phyloP scores from a whole-genome alignment of 2,888 invertebrate species.

The Hylaea fasciaria region DNA sequence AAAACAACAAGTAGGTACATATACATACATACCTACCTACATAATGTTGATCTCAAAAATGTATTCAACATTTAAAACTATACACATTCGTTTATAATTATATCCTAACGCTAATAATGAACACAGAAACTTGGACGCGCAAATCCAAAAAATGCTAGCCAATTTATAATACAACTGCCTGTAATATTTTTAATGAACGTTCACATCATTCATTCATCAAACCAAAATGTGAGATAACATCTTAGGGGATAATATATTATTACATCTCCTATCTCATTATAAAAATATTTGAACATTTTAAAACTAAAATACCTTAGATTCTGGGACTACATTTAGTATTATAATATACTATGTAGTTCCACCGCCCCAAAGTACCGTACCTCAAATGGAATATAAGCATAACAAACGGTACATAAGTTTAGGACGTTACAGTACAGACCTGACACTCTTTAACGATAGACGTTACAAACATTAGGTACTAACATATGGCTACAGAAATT shows the following conservation, averaged over 20 bases:
- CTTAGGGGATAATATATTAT: too few relatives aligned
- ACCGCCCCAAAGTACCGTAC: conserved; percentile 10
- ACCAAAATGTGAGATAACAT: conserved; percentile 10
- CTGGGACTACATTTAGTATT: background rate
- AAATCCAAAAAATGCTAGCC: conserved; percentile 68
- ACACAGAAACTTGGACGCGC: conserved; percentile 74
- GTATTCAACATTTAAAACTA: conserved; percentile 48
- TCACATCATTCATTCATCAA: conserved; percentile 17
- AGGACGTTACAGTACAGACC: conserved; percentile 11
- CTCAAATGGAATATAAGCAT: background rate
- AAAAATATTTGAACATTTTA: conserved; percentile 41
- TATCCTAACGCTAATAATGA: conserved; percentile 68
- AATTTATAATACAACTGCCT: conserved; percentile 31
- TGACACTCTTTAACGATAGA: too few relatives aligned
- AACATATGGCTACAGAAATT: conserved; percentile 50
- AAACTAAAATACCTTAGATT: conserved; percentile 42
- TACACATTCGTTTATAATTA: conserved; percentile 47
- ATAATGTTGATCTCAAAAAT: conserved; percentile 50
- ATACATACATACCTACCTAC: background rate
- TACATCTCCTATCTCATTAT: conserved; percentile 18
- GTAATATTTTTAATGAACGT: conserved; percentile 16
- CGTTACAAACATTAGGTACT: conserved; percentile 52
- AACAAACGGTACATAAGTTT: background rate
- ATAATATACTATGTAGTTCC: background rate
- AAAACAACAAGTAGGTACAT: conserved; percentile 48